Evolutionary conservation across 2,888 invertebrate species (phyloP).

Genomic region (Helicoverpa assulta): DNA sequence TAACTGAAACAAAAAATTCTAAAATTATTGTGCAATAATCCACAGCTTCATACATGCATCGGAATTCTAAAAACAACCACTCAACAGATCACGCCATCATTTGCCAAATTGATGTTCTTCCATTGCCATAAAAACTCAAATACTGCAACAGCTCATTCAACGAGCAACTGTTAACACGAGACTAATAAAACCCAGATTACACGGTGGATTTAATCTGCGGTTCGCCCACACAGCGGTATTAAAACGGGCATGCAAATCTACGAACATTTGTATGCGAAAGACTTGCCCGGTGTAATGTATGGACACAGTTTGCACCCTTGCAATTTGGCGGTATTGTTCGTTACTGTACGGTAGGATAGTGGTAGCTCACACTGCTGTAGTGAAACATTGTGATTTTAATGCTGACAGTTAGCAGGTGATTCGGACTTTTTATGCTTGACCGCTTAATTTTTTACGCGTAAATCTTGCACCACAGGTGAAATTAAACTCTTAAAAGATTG

Average conservation of each 20-base stretch:
- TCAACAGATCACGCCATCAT: background rate
- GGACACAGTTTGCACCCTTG: background rate
- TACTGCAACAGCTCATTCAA: conserved; percentile 13
- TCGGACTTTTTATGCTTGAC: no score
- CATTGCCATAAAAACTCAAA: conserved; percentile 11
- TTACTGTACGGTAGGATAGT: background rate
- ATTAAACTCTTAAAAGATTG: no score
- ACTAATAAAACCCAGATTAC: conserved; percentile 10
- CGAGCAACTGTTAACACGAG: conserved; percentile 12
- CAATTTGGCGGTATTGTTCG: conserved; percentile 43
- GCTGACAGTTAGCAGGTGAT: no score
- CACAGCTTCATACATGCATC: background rate
- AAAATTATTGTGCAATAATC: background rate
- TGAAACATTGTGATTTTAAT: no score
- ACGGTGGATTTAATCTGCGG: conserved; percentile 21
- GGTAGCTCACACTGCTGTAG: background rate
- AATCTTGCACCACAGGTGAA: no score
- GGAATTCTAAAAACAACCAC: background rate
- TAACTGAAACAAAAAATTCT: background rate
- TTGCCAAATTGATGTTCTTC: conserved; percentile 1
- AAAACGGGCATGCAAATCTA: conserved; percentile 37
- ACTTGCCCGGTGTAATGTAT: conserved; percentile 1
- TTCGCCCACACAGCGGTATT: background rate
- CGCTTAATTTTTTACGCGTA: no score
- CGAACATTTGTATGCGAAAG: conserved; percentile 41